Percentiles rank a stretch among this genome's conserved stretches.
Conservation (phyloP, 2,113 vertebrate genomes). For the Erythrocercus mccallii region DNA sequence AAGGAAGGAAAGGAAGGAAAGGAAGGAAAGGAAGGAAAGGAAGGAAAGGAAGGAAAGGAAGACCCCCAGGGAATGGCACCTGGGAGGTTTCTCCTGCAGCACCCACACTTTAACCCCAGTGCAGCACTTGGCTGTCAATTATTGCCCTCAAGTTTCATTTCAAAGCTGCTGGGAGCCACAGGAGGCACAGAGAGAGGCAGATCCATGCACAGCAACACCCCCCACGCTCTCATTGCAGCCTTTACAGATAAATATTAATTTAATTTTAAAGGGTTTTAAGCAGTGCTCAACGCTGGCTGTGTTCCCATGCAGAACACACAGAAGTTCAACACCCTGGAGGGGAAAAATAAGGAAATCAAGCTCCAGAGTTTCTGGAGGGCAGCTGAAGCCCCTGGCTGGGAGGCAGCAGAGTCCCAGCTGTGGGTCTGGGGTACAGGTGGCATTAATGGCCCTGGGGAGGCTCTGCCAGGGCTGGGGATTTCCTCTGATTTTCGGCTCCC, state of each 20-base stretch:
- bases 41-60: too few relatives aligned
- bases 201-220: not conserved
- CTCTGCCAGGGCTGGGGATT: not conserved
- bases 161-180: not conserved
- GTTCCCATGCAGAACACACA: not conserved
- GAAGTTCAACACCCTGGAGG: not conserved
- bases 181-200: not conserved
- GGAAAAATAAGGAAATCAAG: not conserved
- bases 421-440: too few relatives aligned
- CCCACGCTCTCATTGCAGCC: not conserved
- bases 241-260: not conserved
- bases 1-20: too few relatives aligned
- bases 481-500: not conserved
- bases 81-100: not conserved
- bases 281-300: not conserved
- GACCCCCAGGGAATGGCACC: accelerated
- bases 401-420: not conserved
- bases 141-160: not conserved
- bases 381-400: accelerated
- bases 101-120: not conserved
- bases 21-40: too few relatives aligned
- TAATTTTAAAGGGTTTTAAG: not conserved
- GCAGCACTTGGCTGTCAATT: not conserved
- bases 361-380: not conserved
- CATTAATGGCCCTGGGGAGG: accelerated